A percentile compares a stretch with the other conserved stretches of the same genome.
Evolutionary conservation across 2,797 vertebrate genomes (phyloP).

Genomic region (Betta splendens): DNA sequence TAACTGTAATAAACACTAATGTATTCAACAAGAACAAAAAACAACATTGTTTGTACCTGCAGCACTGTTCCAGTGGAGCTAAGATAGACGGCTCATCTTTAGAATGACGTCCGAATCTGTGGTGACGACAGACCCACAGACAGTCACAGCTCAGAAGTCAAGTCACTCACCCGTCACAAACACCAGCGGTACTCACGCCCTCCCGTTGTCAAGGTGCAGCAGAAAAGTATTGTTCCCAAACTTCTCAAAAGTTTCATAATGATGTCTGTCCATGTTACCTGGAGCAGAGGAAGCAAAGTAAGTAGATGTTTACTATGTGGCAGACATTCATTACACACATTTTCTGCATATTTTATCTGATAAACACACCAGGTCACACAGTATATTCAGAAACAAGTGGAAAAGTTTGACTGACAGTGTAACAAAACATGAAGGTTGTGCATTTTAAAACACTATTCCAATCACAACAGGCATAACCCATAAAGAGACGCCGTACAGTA

Average conservation of each 20-base stretch:
- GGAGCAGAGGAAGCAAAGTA: neutral
- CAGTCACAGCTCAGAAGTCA: neutral
- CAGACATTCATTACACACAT: neutral
- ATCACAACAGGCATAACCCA: neutral
- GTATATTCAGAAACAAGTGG: no score
- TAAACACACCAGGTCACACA: neutral
- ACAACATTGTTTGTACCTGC: slow-evolving; percentile 82
- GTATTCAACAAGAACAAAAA: no score
- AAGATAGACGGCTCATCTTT: slow-evolving; percentile 94
- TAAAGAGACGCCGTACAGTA: neutral
- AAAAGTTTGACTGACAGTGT: neutral
- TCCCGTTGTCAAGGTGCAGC: slow-evolving; percentile 93
- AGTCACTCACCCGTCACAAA: neutral
- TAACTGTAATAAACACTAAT: neutral
- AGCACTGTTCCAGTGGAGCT: slow-evolving; percentile 90
- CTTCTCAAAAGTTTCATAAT: slow-evolving; percentile 96
- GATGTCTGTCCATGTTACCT: slow-evolving; percentile 98
- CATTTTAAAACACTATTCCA: neutral
- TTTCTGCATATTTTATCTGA: neutral
- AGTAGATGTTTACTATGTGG: neutral
- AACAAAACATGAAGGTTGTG: neutral
- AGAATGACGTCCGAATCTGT: slow-evolving; percentile 93
- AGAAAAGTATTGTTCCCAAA: slow-evolving; percentile 93
- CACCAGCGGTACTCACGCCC: slow-evolving; percentile 82
- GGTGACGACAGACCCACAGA: slow-evolving; percentile 6